Base-by-base conservation (phyloP, 2,113 vertebrate species). In the rat (Rattus norvegicus) region DNA sequence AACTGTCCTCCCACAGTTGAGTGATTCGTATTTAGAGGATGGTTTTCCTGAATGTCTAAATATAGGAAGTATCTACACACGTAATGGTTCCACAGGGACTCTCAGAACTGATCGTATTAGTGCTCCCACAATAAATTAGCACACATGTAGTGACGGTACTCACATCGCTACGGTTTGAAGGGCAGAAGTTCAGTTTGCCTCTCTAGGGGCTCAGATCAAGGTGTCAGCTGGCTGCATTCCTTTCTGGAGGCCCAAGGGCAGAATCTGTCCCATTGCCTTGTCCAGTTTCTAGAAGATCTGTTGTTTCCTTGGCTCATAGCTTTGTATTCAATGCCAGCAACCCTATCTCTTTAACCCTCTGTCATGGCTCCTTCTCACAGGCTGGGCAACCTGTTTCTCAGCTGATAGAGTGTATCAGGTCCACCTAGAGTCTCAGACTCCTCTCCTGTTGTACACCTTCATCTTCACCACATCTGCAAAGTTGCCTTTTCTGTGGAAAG, bases 51-150 rank as follows among this genome's bases (percentile, higher is more conserved):
- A 84, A 65, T 87, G 36, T 80, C 52, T 96, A 90, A 94, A 94
- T 86, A 92, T 88, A 93, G 88, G 76, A 96, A 88, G 63, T 84
- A 79, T 90, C 76, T 47, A 75, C 91, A 93, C 33, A 96, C 88
- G 79, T 94, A 72, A 97, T 94, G 73, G 52, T 87, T 97, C 70
- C 69, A 89, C 86, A 76, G 92, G 5, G 65, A 88, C 95, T 96
- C 87, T 22, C 0, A 72, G 85, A 95, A 80, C 39, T 26, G 76
- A 84, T 28, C 65, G 10, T 81, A 39, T 92, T 95, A 30, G 47
- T 85, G 83, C 56, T 80, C 30, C 86, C 33, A 3, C 91, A 80
- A 93, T 93, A 96, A 94, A 90, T 93, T 87, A 89, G 33, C 77
- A 83, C 87, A 81, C 52, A 63, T 39, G 22, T 20, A n/a, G 67